Evolutionary conservation across 2,888 invertebrate genomes (phyloP).

Genomic region (Fragum fragum): DNA sequence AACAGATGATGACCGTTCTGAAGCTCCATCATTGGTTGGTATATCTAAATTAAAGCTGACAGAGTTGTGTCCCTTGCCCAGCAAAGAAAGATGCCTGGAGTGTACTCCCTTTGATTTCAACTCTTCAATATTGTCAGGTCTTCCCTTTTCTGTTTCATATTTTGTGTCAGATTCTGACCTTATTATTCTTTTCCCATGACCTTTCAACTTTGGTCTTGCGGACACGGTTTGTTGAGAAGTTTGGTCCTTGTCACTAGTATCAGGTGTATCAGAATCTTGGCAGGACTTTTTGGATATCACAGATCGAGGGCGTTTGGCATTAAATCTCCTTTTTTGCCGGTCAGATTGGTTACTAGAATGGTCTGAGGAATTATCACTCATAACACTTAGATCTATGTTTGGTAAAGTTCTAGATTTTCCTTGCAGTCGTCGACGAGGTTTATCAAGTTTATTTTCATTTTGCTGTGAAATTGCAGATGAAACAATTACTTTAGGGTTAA

Average conservation of each 20-base stretch:
- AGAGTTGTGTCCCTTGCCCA: conserved; percentile 57
- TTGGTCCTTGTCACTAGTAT: conserved; percentile 10
- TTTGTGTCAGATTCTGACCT: conserved; percentile 59
- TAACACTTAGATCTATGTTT: conserved; percentile 6
- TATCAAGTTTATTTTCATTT: neutral
- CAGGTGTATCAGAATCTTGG: conserved; percentile 12
- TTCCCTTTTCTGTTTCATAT: conserved; percentile 53
- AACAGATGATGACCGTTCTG: conserved; percentile 55
- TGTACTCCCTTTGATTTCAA: conserved; percentile 16
- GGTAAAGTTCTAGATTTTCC: conserved; percentile 12
- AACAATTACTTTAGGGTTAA: neutral
- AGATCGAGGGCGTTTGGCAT: conserved; percentile 57
- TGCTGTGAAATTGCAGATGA: neutral
- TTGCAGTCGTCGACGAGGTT: conserved; percentile 1
- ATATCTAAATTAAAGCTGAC: conserved; percentile 48
- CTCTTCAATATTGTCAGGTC: conserved; percentile 2
- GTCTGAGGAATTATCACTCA: conserved; percentile 26
- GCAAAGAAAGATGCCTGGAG: conserved; percentile 33
- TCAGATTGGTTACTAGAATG: conserved; percentile 3
- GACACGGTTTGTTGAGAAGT: neutral
- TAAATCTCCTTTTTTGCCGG: conserved; percentile 30
- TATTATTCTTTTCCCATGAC: conserved; percentile 25
- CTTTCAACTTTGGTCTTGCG: conserved; percentile 40
- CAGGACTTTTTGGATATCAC: conserved; percentile 62
- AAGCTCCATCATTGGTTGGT: conserved; percentile 57